Percentiles rank a stretch among this genome's conserved stretches.
phyloP scores from a whole-genome alignment of 2,113 vertebrate genomes.

The Eulemur macaco region DNA sequence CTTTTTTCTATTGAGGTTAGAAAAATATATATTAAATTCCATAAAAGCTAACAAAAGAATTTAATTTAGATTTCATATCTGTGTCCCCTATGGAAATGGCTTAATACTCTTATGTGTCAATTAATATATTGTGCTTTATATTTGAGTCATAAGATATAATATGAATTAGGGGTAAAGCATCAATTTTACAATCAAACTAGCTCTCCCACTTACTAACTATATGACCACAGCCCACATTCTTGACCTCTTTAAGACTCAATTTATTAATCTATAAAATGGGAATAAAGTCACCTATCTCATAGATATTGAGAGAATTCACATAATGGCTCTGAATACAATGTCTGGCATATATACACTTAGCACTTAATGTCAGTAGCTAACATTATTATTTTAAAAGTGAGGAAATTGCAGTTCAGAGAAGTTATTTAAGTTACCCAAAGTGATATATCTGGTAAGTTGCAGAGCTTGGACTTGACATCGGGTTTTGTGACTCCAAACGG shows the following conservation, averaged over 20 bases:
- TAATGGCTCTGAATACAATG: neutral
- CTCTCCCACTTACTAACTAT: neutral
- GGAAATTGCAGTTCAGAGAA: neutral
- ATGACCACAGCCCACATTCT: neutral
- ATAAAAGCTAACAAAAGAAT: neutral
- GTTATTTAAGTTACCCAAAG: neutral
- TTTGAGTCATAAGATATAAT: neutral
- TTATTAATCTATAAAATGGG: neutral
- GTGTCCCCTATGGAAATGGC: neutral
- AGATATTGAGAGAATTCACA: neutral
- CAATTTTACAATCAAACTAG: neutral
- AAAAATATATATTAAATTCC: neutral
- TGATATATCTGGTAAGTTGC: neutral
- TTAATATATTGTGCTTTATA: constrained; percentile 6
- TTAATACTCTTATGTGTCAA: neutral
- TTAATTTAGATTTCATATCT: constrained; percentile 38
- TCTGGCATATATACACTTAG: neutral
- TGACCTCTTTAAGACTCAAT: neutral
- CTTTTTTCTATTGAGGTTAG: neutral
- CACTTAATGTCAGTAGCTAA: neutral
- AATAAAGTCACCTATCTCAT: neutral
- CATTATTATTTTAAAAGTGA: neutral
- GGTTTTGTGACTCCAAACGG: neutral
- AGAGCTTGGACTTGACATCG: neutral
- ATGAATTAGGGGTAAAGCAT: neutral